Conservation (phyloP, 2,113 vertebrate genomes). For the Tachysurus fulvidraco region DNA sequence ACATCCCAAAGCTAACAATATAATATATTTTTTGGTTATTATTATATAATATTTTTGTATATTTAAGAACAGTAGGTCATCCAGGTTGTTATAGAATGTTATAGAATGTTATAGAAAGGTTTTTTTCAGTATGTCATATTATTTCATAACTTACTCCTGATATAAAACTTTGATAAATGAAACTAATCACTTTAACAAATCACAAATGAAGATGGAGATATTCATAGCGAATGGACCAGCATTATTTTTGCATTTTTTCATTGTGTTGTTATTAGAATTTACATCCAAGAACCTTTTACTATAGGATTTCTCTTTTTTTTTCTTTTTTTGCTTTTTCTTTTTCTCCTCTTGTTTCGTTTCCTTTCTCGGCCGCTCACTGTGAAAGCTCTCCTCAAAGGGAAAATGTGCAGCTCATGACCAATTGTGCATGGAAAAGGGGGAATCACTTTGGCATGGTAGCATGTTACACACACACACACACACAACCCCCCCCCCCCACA, state of each 20-base stretch:
- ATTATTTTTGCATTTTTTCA: not conserved
- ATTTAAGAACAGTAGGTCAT: not conserved
- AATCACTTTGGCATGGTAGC: slow-evolving; percentile 46
- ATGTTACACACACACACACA: slow-evolving; percentile 33
- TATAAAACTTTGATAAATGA: too few species aligned
- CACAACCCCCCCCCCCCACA: too few species aligned
- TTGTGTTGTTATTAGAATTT: not conserved
- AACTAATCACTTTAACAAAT: not conserved
- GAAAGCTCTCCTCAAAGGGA: slow-evolving; percentile 20
- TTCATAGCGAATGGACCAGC: not conserved
- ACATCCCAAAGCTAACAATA: not conserved
- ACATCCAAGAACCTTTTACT: not conserved
- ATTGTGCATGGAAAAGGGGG: slow-evolving; percentile 59
- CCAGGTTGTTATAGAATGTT: not conserved
- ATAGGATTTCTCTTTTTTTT: not conserved
- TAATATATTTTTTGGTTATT: too few species aligned
- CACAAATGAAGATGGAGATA: too few species aligned
- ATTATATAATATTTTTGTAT: not conserved
- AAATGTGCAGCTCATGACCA: slow-evolving; percentile 52
- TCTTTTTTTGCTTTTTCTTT: not conserved
- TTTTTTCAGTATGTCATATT: not conserved
- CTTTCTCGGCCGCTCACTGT: not conserved
- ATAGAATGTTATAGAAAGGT: not conserved
- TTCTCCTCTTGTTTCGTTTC: not conserved
- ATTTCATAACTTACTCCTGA: not conserved